These are phyloP conservation scores for Tipula vernalis DNA, from an alignment of 2,888 invertebrate genomes.

Conservation along the genomic window DNA sequence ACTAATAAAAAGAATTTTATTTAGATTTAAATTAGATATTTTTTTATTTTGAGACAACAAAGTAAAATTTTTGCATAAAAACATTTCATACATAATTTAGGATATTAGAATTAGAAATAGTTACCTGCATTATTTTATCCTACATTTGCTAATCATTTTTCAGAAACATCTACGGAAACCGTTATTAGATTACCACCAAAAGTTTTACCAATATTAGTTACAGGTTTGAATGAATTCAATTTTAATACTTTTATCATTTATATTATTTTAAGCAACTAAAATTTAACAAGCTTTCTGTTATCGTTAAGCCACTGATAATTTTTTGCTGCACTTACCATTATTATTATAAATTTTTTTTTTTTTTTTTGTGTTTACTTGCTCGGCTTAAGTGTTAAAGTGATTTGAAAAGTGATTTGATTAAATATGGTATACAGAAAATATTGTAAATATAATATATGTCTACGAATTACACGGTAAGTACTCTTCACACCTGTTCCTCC, in stretches of 20 bases:
- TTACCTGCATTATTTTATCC: neutral
- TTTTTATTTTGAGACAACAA: neutral
- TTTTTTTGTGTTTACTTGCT: neutral
- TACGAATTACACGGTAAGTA: neutral
- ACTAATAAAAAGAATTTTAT: neutral
- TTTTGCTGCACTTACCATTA: neutral
- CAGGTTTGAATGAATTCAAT: neutral
- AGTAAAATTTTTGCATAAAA: neutral
- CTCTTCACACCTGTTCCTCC: neutral
- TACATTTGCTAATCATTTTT: slow-evolving; percentile 6
- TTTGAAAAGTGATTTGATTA: neutral
- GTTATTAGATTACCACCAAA: neutral
- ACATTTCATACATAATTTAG: neutral
- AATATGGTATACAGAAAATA: neutral
- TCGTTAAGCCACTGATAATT: neutral
- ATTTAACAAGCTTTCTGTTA: neutral
- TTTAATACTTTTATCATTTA: neutral
- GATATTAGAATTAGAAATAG: neutral
- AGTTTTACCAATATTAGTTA: neutral
- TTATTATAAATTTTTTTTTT: neutral
- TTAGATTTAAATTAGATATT: neutral
- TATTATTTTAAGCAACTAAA: neutral
- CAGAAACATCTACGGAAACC: slow-evolving; percentile 6
- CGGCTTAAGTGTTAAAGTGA: neutral
- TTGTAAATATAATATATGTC: neutral